These are phyloP conservation scores for Drosophila borborema DNA, from an alignment of 2,888 invertebrate species.

Conservation along the genomic window DNA sequence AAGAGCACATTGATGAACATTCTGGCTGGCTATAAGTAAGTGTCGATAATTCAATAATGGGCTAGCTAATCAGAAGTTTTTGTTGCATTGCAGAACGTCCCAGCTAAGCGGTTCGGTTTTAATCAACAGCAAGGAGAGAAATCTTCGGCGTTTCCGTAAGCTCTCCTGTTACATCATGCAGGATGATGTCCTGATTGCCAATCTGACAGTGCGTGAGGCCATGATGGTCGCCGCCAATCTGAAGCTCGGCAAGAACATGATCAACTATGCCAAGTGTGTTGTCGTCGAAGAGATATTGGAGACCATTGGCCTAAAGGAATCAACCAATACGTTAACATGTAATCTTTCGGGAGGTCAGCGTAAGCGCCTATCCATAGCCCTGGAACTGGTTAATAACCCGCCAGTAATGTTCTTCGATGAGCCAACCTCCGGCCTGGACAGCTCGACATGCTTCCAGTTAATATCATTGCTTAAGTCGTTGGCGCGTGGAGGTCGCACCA, in stretches of 20 bases:
- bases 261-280: slow-evolving; percentile 90
- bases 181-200: slow-evolving; percentile 94
- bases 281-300: slow-evolving; percentile 95
- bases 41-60: neutral
- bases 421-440: slow-evolving; percentile 96
- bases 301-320: slow-evolving; percentile 92
- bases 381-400: slow-evolving; percentile 97
- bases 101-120: slow-evolving; percentile 93
- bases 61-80: neutral
- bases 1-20: slow-evolving; percentile 95
- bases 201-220: slow-evolving; percentile 95
- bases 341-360: slow-evolving; percentile 96
- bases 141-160: slow-evolving; percentile 94
- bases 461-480: slow-evolving; percentile 94
- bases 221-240: slow-evolving; percentile 96
- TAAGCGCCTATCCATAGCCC: slow-evolving; percentile 95
- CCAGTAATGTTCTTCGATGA: slow-evolving; percentile 99
- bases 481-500: slow-evolving; percentile 94
- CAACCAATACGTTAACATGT: slow-evolving; percentile 91
- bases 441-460: slow-evolving; percentile 97
- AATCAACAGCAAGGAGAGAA: slow-evolving; percentile 95
- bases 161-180: slow-evolving; percentile 99
- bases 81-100: slow-evolving; percentile 88
- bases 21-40: slow-evolving; percentile 94
- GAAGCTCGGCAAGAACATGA: slow-evolving; percentile 93